Conservation (phyloP, 30 jellyfish, hydroid and myxozoan genomes). For the Cassiopea xamachana region DNA sequence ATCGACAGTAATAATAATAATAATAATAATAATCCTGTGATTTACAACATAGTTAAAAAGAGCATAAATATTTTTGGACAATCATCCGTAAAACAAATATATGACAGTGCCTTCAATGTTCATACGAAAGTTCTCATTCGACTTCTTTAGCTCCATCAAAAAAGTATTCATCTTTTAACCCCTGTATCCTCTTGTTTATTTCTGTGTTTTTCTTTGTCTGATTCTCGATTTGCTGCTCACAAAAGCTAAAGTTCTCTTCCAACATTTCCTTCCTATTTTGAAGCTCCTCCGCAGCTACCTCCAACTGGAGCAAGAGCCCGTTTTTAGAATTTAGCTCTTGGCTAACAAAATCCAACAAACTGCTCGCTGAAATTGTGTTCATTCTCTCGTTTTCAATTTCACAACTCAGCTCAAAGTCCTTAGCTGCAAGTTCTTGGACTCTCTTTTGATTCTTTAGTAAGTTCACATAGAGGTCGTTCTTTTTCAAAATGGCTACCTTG, state of each 20-base stretch:
- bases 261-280: conserved; percentile 52
- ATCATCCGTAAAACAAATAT: no score
- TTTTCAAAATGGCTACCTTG: conserved; percentile 30
- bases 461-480: conserved; percentile 33
- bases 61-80: no score
- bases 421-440: conserved; percentile 58
- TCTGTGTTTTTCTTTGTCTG: conserved; percentile 36
- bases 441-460: conserved; percentile 52
- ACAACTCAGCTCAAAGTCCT: conserved; percentile 38
- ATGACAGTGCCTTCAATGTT: no score
- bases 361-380: conserved; percentile 27
- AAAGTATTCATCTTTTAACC: conserved; percentile 37
- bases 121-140: background rate
- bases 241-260: conserved; percentile 27
- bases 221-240: conserved; percentile 18
- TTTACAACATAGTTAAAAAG: no score
- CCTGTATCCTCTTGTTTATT: conserved; percentile 18
- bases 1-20: no score
- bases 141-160: background rate
- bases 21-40: no score
- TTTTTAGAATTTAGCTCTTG: conserved; percentile 66
- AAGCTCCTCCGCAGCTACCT: conserved; percentile 49
- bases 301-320: conserved; percentile 54
- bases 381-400: conserved; percentile 39
- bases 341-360: conserved; percentile 55